phyloP scores from a whole-genome alignment of 2,888 invertebrate genomes.

The Salpingus planirostris region DNA sequence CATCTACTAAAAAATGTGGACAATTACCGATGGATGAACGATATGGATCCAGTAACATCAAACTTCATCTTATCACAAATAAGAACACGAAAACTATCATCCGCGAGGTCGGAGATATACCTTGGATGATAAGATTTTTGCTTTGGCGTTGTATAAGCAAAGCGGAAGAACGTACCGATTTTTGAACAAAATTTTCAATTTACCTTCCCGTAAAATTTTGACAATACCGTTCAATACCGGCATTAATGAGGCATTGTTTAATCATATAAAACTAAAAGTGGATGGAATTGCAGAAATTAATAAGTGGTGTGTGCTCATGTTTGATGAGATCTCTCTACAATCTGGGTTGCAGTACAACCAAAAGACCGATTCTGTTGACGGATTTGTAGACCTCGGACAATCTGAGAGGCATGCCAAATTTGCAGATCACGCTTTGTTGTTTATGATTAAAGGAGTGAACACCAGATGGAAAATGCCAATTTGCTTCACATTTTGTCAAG shows the following conservation, averaged over 20 bases:
- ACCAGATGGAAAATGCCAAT: slow-evolving; percentile 24
- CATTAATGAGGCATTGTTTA: slow-evolving; percentile 15
- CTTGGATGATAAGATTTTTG: slow-evolving; percentile 18
- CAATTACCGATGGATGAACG: no score
- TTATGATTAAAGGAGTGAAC: slow-evolving; percentile 19
- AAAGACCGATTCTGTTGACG: slow-evolving; percentile 11
- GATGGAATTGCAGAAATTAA: slow-evolving; percentile 7
- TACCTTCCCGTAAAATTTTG: slow-evolving; percentile 17
- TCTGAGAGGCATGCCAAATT: slow-evolving; percentile 6
- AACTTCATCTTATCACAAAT: no score
- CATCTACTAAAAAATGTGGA: no score
- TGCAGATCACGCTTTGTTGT: slow-evolving; percentile 24
- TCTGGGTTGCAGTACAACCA: slow-evolving; percentile 14
- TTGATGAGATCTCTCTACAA: slow-evolving; percentile 19
- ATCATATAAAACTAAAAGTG: slow-evolving; percentile 9
- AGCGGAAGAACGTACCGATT: slow-evolving; percentile 15
- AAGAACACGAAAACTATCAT: slow-evolving; percentile 6
- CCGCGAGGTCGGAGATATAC: slow-evolving; percentile 16
- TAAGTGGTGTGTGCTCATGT: slow-evolving; percentile 9
- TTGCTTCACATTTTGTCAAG: slow-evolving; percentile 17
- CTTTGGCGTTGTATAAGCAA: slow-evolving; percentile 16
- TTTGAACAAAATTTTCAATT: slow-evolving; percentile 17
- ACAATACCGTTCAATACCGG: slow-evolving; percentile 14
- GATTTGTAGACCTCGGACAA: slow-evolving; percentile 16
- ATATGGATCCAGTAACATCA: no score